Conservation (phyloP, 1,140 invertebrate species). For the Calephelis virginiensis region DNA sequence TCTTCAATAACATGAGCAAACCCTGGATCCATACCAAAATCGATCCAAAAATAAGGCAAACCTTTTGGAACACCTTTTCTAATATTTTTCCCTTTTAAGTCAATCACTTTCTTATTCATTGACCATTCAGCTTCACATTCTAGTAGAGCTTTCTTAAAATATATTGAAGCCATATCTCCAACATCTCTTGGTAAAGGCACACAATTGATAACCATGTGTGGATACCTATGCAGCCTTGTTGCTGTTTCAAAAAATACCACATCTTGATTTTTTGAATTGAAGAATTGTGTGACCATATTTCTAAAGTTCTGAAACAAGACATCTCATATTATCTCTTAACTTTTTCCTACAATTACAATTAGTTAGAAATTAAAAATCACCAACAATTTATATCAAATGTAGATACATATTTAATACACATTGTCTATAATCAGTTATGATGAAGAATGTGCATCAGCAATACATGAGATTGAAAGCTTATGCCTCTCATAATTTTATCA, state of each 20-base stretch:
- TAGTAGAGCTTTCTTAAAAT: conserved; percentile 98
- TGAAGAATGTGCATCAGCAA: too few relatives aligned
- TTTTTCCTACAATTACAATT: too few relatives aligned
- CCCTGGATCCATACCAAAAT: conserved; percentile 93
- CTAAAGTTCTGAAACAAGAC: conserved; percentile 81
- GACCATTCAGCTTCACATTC: conserved; percentile 97
- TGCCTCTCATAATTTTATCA: too few relatives aligned
- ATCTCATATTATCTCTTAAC: too few relatives aligned
- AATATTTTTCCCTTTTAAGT: conserved; percentile 87
- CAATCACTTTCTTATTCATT: conserved; percentile 96
- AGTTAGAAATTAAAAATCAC: too few relatives aligned
- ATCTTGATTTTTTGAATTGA: conserved; percentile 84
- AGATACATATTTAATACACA: too few relatives aligned
- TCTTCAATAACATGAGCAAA: conserved; percentile 99
- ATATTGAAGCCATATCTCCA: conserved; percentile 93
- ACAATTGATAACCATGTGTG: conserved; percentile 94
- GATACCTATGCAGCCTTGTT: conserved; percentile 84
- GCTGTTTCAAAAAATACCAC: conserved; percentile 96
- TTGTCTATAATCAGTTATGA: too few relatives aligned
- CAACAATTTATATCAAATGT: too few relatives aligned
- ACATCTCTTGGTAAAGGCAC: conserved; percentile 90
- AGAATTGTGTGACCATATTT: conserved; percentile 88
- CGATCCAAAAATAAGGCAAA: conserved; percentile 95
- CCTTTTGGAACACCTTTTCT: conserved; percentile 93
- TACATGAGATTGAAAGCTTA: too few relatives aligned